Conservation (phyloP, 2,888 invertebrate species). For the Ennomos quercinarius region DNA sequence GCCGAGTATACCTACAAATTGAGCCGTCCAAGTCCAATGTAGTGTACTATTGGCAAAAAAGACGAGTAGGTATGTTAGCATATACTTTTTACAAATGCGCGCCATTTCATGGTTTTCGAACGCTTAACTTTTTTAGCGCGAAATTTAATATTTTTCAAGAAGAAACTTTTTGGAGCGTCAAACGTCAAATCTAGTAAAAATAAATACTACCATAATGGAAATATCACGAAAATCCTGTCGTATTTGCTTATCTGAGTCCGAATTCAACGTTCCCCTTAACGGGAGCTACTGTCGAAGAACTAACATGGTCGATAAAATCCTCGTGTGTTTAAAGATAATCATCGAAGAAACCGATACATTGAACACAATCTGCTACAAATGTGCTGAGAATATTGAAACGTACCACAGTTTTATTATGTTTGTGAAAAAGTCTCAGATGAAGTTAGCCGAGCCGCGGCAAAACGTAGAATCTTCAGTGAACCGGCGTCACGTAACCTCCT, state of each 20-base stretch:
- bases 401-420: slow-evolving; percentile 67
- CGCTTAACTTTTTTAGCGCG: slow-evolving; percentile 43
- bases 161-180: neutral
- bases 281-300: slow-evolving; percentile 64
- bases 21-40: slow-evolving; percentile 70
- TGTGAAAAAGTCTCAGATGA: slow-evolving; percentile 67
- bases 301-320: slow-evolving; percentile 69
- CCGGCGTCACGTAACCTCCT: slow-evolving; percentile 63
- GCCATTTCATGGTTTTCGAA: slow-evolving; percentile 29
- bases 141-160: slow-evolving; percentile 32
- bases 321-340: slow-evolving; percentile 66
- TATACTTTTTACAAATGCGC: too few relatives aligned
- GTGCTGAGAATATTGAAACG: slow-evolving; percentile 69
- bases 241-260: slow-evolving; percentile 68
- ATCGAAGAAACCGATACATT: slow-evolving; percentile 68
- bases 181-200: neutral
- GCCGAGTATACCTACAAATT: slow-evolving; percentile 64
- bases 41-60: slow-evolving; percentile 63
- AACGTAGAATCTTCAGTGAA: slow-evolving; percentile 48
- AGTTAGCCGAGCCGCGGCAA: slow-evolving; percentile 46
- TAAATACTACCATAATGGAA: slow-evolving; percentile 57
- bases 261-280: slow-evolving; percentile 71
- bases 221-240: slow-evolving; percentile 66
- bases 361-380: slow-evolving; percentile 71
- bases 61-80: neutral